Percentiles rank a stretch among this genome's conserved stretches.
phyloP scores from a whole-genome alignment of 1,140 invertebrate species.

The Platyscapa corneri region DNA sequence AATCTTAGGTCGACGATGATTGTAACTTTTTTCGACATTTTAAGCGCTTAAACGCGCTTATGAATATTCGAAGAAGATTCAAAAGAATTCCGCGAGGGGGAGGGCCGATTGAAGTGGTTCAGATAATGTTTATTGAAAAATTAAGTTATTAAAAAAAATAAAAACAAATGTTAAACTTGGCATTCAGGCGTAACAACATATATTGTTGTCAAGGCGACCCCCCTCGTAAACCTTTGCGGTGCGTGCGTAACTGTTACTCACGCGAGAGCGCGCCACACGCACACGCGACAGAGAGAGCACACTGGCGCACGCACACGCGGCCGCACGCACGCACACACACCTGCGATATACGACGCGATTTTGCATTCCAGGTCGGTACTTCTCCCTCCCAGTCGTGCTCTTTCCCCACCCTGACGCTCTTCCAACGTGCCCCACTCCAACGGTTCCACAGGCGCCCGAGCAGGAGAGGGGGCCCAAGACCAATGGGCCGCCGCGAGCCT shows the following conservation, averaged over 20 bases:
- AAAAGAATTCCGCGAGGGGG: no score
- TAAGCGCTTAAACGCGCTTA: no score
- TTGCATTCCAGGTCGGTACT: slow-evolving; percentile 47
- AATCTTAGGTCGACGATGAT: no score
- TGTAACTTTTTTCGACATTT: no score
- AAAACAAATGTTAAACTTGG: slow-evolving; percentile 5
- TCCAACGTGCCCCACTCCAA: no score
- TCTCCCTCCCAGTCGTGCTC: slow-evolving; percentile 49
- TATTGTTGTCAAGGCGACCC: slow-evolving; percentile 8
- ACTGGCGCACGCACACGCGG: no score
- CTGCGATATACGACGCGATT: slow-evolving; percentile 16
- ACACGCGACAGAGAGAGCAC: no score
- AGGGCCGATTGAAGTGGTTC: no score
- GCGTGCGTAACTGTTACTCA: no score
- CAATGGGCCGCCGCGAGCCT: slow-evolving; percentile 33
- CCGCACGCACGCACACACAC: background rate
- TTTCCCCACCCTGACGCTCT: slow-evolving; percentile 32
- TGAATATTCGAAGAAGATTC: no score
- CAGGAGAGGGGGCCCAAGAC: background rate
- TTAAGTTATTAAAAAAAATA: background rate
- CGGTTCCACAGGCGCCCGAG: background rate
- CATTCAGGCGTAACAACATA: background rate
- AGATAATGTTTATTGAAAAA: no score
- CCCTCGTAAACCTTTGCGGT: background rate
- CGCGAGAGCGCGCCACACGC: no score